Conservation (phyloP, 2,888 invertebrate genomes). For the Rugalucina vietnamica region DNA sequence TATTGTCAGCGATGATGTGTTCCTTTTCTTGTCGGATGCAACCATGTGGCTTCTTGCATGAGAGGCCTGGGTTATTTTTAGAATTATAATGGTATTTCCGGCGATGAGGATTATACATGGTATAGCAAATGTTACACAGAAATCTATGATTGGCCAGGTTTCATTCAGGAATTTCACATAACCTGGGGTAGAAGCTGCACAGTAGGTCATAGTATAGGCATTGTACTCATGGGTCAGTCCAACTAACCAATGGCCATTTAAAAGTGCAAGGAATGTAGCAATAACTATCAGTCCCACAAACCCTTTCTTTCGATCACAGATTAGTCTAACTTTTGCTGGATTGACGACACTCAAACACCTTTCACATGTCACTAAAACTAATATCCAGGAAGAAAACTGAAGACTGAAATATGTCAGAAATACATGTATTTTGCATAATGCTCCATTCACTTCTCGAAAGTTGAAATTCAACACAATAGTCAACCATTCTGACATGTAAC, state of each 20-base stretch:
- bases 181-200: neutral
- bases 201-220: neutral
- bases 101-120: neutral
- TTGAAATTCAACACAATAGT: neutral
- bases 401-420: constrained; percentile 4
- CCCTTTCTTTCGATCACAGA: constrained; percentile 31
- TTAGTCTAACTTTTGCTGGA: constrained; percentile 36
- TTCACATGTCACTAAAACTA: constrained; percentile 45
- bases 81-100: neutral
- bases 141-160: neutral
- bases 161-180: neutral
- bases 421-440: neutral
- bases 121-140: neutral
- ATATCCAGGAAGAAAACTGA: constrained; percentile 39
- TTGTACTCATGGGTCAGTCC: neutral
- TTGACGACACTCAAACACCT: constrained; percentile 34
- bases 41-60: neutral
- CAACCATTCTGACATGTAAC: neutral
- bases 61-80: neutral
- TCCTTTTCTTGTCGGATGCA: neutral
- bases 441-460: neutral
- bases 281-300: neutral
- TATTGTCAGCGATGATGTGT: neutral
- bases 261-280: neutral
- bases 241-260: neutral